These are phyloP conservation scores for Onychomys arenicola DNA, from an alignment of 2,797 vertebrate genomes.

Conservation along the genomic window DNA sequence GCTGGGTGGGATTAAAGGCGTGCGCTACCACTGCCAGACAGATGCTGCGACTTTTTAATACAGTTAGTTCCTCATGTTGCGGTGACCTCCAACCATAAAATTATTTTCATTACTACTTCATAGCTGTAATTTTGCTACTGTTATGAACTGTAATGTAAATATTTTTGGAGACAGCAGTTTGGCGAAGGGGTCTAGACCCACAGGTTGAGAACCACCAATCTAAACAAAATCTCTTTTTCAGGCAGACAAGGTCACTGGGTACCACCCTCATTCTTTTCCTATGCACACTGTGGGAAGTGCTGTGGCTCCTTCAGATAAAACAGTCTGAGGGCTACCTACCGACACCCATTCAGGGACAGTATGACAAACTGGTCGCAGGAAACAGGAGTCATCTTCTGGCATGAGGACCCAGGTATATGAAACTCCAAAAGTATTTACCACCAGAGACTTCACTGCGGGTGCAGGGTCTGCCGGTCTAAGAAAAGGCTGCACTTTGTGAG, in stretches of 20 bases:
- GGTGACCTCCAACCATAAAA: not conserved
- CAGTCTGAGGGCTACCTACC: not conserved
- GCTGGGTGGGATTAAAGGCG: no score
- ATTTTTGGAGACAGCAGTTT: not conserved
- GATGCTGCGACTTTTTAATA: not conserved
- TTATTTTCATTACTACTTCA: not conserved
- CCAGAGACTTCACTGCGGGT: not conserved
- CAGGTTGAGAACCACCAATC: not conserved
- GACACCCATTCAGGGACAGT: not conserved
- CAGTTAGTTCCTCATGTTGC: not conserved
- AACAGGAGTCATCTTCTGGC: not conserved
- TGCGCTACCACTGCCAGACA: no score
- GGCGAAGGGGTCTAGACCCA: not conserved
- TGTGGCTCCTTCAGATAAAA: not conserved
- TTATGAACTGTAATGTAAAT: not conserved
- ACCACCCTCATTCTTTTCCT: fast-evolving
- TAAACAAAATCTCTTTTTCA: not conserved
- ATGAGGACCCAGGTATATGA: not conserved
- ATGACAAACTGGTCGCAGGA: not conserved
- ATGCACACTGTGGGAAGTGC: fast-evolving
- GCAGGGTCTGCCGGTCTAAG: not conserved
- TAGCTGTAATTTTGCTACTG: not conserved
- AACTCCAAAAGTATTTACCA: not conserved
- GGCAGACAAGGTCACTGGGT: not conserved
- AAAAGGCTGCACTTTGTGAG: not conserved